Evolutionary conservation across 2,797 vertebrate species (phyloP), one percentile per base, ranked within the genome.

Genomic region (Salmo trutta): DNA sequence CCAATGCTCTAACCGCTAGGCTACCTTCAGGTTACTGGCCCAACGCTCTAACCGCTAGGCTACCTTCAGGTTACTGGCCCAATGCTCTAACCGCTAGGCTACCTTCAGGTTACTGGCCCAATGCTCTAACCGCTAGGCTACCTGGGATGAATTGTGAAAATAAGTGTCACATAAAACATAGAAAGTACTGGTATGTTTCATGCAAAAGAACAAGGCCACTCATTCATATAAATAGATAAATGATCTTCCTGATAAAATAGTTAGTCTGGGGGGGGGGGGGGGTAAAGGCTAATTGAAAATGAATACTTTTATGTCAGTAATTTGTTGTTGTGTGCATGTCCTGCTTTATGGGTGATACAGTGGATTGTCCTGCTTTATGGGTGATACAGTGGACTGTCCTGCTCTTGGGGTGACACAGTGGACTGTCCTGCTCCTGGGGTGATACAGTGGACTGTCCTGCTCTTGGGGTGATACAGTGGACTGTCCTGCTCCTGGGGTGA

Each of bases 131-230:
- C 31, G 1, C 24, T 41, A 41, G 41, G 41, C 41, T 47, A 47
- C 41, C 41, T 12, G 41, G 41, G 29, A 54, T n/a, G 71, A 33
- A 62, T 59, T 31, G 29, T 41, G 27, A 62, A 73, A 36, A 59
- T 59, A n/a, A 33, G 27, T 27, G 41, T 64, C 65, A 74, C 78
- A 75, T 73, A 84, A 86, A 89, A 82, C 80, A 81, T 79, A 77
- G 71, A 81, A 75, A 81, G 71, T 74, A 77, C 51, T 71, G 53
- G 71, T 27, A 82, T 41, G 56, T 84, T 72, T 89, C 88, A 90
- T 92, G 90, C 89, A 88, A 17, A 3, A 33, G 31, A 76, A 86
- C 74, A 70, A 75, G 78, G 84, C 84, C 83, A 59, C 33, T 29
- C 0, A 47, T 65, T 81, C 41, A 75, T 81, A 72, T 79, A 78